Base-by-base conservation (phyloP, 2,113 vertebrate species). In the Cyrtonyx montezumae region DNA sequence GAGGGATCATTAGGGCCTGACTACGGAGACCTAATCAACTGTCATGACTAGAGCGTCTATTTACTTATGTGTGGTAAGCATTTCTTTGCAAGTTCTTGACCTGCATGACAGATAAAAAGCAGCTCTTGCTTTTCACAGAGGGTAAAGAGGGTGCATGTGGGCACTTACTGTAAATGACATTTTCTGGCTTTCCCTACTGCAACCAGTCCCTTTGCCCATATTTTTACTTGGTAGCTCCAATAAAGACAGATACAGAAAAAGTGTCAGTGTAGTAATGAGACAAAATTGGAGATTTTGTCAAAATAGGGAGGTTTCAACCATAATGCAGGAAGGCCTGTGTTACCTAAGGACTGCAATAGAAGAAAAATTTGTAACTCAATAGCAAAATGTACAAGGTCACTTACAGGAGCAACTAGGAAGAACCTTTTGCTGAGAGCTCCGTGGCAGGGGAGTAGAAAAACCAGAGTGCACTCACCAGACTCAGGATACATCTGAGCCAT, bases 191-290 rank as follows among this genome's bases (percentile, higher is more conserved):
- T 85, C 49, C 71, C 67, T 91, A 49, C 76, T 59, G 71, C 77
- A 80, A 80, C 71, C 76, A 67, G 70, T 90, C 94, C 59, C 37
- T 77, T 70, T 70, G 45, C 42, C 37, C 55, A 49, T 74, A 70
- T 43, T 28, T 94, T 95, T 88, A 74, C 65, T 83, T 93, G 94
- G 88, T 75, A 90, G 83, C 73, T 93, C 73, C 90, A 88, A 34
- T 94, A 93, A 91, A 88, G 85, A 88, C 79, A 91, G 83, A 94
- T 13, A 40, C 85, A 95, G 93, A 91, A 93, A 95, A 77, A 87
- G 68, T 77, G 75, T 34, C n/a, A 62, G 49, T 45, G 93, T 77
- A 59, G 84, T 96, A 87, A 95, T 79, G 63, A 91, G 91, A 79
- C 30, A 85, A 87, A 95, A 91, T 67, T 68, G 79, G 81, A 89